Percentiles rank a stretch among this genome's conserved stretches.
Conservation (phyloP, 2,888 invertebrate genomes). For the Parnassius smintheus region DNA sequence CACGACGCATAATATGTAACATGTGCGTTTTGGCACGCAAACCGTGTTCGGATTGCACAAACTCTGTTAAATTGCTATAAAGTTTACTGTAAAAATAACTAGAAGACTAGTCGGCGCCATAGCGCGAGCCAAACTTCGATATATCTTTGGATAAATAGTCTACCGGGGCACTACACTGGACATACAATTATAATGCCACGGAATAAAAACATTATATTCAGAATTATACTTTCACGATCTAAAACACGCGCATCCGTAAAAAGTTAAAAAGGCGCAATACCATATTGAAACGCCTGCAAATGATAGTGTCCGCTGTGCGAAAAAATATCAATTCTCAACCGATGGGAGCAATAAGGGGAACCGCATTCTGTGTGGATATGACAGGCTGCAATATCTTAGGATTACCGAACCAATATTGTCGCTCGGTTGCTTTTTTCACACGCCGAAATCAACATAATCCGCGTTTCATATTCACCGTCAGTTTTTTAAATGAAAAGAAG, state of each 20-base stretch:
- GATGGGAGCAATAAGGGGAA: constrained; percentile 56
- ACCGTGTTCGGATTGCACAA: constrained; percentile 41
- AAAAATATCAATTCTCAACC: constrained; percentile 40
- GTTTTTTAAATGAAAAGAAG: constrained; percentile 42
- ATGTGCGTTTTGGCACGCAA: constrained; percentile 56
- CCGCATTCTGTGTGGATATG: constrained; percentile 48
- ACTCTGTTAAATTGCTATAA: constrained; percentile 60
- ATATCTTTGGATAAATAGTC: constrained; percentile 39
- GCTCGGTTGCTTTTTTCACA: constrained; percentile 59
- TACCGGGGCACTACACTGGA: constrained; percentile 25
- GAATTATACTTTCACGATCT: not conserved
- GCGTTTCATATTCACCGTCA: constrained; percentile 56
- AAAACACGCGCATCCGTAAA: not conserved
- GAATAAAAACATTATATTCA: not conserved
- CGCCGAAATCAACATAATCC: constrained; percentile 65
- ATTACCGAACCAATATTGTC: constrained; percentile 73
- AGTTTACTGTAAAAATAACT: constrained; percentile 61
- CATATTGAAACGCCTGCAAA: constrained; percentile 17
- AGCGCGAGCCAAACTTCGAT: constrained; percentile 48
- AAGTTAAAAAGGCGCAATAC: constrained; percentile 3
- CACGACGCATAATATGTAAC: constrained; percentile 1
- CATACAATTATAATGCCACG: constrained; percentile 15
- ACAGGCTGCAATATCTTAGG: constrained; percentile 71
- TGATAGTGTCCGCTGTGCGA: constrained; percentile 24
- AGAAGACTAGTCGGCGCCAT: constrained; percentile 46